Percentiles rank a stretch among this genome's conserved stretches.
Evolutionary conservation across 2,113 vertebrate species (phyloP).

Genomic region (Gavia stellata): DNA sequence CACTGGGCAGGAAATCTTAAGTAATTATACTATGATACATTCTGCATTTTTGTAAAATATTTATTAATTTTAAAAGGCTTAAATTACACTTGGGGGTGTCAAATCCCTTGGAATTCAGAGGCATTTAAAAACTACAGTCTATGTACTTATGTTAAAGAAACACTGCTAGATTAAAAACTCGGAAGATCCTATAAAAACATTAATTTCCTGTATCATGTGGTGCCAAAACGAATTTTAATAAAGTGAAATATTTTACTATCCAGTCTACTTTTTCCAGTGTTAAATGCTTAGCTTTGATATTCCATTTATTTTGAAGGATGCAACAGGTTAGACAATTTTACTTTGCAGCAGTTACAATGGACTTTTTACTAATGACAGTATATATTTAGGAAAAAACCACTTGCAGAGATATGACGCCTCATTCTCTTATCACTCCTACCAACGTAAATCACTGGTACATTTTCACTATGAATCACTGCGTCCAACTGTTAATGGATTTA

Average conservation of each 20-base stretch:
- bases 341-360: background rate
- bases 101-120: slow-evolving; percentile 35
- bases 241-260: background rate
- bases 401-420: background rate
- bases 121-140: slow-evolving; percentile 10
- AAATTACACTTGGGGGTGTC: slow-evolving; percentile 3
- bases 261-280: background rate
- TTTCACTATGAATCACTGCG: background rate
- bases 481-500: background rate
- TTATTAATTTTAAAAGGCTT: slow-evolving; percentile 27
- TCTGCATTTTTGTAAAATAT: slow-evolving; percentile 31
- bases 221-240: background rate
- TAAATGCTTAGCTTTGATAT: background rate
- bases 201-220: background rate
- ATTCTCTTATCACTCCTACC: background rate
- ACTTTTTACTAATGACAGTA: background rate
- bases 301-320: background rate
- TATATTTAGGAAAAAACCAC: background rate
- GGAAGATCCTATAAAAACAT: background rate
- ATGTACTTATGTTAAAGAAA: slow-evolving; percentile 30
- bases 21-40: background rate
- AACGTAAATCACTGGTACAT: background rate
- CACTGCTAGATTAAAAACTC: background rate
- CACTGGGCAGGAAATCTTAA: background rate
- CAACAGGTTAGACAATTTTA: background rate